Base-by-base conservation (phyloP, 2,888 invertebrate species). In the Hesperia comma region DNA sequence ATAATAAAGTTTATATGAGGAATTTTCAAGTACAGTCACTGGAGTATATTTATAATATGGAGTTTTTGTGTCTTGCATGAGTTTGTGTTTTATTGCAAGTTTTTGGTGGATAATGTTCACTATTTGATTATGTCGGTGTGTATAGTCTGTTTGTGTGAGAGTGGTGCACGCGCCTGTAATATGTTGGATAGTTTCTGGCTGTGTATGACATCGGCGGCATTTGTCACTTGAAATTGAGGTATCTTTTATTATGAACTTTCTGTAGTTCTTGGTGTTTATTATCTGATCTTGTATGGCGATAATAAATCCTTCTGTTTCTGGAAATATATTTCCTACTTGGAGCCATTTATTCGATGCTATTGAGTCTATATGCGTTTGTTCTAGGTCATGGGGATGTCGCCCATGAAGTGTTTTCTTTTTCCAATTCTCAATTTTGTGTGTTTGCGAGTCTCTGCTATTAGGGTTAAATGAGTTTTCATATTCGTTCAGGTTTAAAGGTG, bases 151-250 rank as follows among this genome's bases (percentile, higher is more conserved):
- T 53, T 73, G 70, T 4, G 66, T 62, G 40, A 71, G 46, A 6
- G 60, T 37, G 37, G 58, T 33, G 41, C 72, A 71, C 32, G 71
- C 68, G 8, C 71, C 62, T 2, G 72, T 74, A 12, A 74, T 74
- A 14, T 72, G 73, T 53, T 73, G 70, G 0, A 73, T 73, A 6
- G 70, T 73, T 68, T 71, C 70, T 2, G 71, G 43, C 26, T 61
- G 55, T 12, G 53, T 49, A 49, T 71, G 63, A 40, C 72, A 71
- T 46, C 33, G 63, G 17, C 69, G 58, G 43, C 68, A 71, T 67
- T 55, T 57, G 32, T 67, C 69, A 55, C 33, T 64, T 55, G 32
- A 19, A 19, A 66, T 12, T 12, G 60, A 41, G 1, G 56, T 19
- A 19, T 68, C 60, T 60, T 68, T 68, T 0, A 68, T 58, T 33